Percentiles rank a stretch among this genome's conserved stretches.
Evolutionary conservation across 1,140 invertebrate genomes (phyloP).

Genomic region (Drosophila nikananu): DNA sequence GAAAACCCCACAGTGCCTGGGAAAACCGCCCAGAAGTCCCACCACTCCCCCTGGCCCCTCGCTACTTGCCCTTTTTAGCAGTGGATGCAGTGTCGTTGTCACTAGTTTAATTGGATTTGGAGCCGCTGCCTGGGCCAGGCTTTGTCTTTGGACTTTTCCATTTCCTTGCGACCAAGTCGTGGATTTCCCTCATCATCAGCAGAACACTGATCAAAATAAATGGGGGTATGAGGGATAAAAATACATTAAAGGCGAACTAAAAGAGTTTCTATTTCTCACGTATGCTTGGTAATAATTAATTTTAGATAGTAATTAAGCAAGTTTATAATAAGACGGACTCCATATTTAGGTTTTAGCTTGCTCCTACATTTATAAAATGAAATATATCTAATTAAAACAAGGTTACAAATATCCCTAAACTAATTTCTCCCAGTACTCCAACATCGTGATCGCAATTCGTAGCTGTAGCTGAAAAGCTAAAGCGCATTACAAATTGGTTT

Average conservation of each 20-base stretch:
- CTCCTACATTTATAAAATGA: neutral
- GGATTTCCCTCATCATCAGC: conserved; percentile 44
- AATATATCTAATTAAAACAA: neutral
- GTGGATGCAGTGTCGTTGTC: conserved; percentile 73
- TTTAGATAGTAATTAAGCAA: neutral
- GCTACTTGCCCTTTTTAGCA: conserved; percentile 63
- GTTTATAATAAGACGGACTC: neutral
- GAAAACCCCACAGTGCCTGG: neutral
- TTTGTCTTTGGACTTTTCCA: conserved; percentile 55
- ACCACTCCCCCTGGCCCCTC: neutral
- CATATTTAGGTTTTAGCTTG: neutral
- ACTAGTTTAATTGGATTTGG: conserved; percentile 80
- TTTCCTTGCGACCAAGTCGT: conserved; percentile 20
- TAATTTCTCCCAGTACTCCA: conserved; percentile 1
- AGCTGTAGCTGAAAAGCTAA: conserved; percentile 69
- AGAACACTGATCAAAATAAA: neutral
- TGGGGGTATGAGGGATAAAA: neutral
- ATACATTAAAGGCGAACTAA: neutral
- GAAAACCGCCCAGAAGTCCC: neutral
- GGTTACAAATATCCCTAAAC: neutral
- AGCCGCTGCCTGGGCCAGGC: conserved; percentile 52
- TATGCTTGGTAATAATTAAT: neutral
- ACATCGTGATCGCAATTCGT: conserved; percentile 44
- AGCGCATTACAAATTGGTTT: conserved; percentile 79
- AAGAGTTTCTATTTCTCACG: neutral